phyloP scores from a whole-genome alignment of 2,113 vertebrate genomes.

The Gallinago media region DNA sequence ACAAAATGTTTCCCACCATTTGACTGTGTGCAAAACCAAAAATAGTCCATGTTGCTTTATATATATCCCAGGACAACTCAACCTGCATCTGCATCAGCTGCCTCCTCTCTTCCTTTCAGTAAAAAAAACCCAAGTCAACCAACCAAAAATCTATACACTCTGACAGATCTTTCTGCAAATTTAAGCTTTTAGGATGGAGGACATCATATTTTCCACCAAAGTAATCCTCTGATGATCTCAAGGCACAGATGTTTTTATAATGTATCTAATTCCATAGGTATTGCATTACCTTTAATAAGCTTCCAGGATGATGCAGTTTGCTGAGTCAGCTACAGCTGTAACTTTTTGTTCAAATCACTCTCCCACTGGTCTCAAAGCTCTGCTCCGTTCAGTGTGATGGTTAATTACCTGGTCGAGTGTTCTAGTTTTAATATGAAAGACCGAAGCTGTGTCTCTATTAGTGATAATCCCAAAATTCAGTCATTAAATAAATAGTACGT shows the following conservation, averaged over 20 bases:
- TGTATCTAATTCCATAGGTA: slow-evolving; percentile 4
- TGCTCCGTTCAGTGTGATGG: neutral
- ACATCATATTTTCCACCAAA: slow-evolving; percentile 19
- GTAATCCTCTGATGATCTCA: neutral
- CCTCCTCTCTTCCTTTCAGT: neutral
- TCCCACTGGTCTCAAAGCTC: neutral
- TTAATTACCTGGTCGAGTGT: neutral
- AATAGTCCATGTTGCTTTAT: neutral
- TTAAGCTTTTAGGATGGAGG: neutral
- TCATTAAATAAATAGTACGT: neutral
- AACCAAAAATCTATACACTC: neutral
- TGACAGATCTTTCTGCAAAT: neutral
- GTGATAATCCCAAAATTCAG: neutral
- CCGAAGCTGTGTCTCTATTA: neutral
- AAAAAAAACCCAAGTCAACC: neutral
- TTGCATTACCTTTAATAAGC: slow-evolving; percentile 2
- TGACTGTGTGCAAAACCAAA: neutral
- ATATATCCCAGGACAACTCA: neutral
- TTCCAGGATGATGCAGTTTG: neutral
- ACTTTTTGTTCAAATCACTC: neutral
- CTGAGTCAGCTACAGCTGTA: slow-evolving; percentile 51
- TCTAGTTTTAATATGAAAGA: neutral
- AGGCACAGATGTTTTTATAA: slow-evolving; percentile 25
- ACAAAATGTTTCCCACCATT: neutral
- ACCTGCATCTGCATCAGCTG: neutral